These are phyloP conservation scores for Xylota segnis DNA, from an alignment of 2,888 invertebrate genomes.

Conservation along the genomic window DNA sequence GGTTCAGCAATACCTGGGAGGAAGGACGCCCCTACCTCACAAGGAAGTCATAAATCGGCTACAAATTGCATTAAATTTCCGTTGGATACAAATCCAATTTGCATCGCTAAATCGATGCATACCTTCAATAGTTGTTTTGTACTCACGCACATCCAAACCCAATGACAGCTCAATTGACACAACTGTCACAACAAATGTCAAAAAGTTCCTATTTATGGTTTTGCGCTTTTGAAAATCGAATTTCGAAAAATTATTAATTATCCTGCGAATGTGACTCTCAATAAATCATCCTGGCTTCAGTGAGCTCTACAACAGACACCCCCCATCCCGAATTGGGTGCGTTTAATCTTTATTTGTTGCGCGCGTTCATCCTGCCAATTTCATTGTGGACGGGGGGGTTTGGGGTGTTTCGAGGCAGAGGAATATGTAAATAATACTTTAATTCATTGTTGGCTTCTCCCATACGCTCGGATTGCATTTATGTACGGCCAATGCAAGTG, in stretches of 20 bases:
- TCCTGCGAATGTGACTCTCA: background rate
- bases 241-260: conserved; percentile 17
- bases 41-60: conserved; percentile 42
- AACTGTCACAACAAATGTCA: conserved; percentile 1
- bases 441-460: conserved; percentile 60
- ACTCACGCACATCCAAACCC: too few relatives aligned
- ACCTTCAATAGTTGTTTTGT: background rate
- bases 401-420: too few relatives aligned
- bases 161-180: background rate
- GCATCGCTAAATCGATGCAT: conserved; percentile 6
- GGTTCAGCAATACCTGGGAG: background rate
- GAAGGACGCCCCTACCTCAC: background rate
- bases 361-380: conserved; percentile 4
- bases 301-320: background rate
- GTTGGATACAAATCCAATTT: conserved; percentile 52
- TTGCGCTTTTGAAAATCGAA: conserved; percentile 1
- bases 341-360: conserved; percentile 61
- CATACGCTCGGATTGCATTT: conserved; percentile 43
- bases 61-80: conserved; percentile 52
- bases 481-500: conserved; percentile 44
- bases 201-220: background rate
- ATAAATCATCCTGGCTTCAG: conserved; percentile 36
- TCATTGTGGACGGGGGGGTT: background rate
- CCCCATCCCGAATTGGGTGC: background rate
- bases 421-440: conserved; percentile 54